phyloP scores from a whole-genome alignment of 2,888 invertebrate genomes.

The Leucania comma region DNA sequence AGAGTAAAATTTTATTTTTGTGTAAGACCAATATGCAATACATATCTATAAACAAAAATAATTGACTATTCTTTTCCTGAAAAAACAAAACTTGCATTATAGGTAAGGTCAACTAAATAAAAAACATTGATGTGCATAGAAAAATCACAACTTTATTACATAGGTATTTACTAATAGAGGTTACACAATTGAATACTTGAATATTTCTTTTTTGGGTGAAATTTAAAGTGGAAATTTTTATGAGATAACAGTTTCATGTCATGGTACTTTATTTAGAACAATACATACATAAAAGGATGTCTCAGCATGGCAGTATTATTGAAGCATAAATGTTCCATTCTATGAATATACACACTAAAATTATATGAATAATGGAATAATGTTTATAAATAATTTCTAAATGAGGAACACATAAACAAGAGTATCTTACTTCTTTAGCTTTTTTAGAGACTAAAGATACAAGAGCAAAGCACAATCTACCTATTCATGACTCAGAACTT shows the following conservation, averaged over 20 bases:
- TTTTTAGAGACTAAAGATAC: slow-evolving; percentile 6
- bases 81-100: background rate
- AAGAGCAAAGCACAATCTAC: slow-evolving; percentile 10
- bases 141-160: background rate
- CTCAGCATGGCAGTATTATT: slow-evolving; percentile 14
- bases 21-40: slow-evolving; percentile 89
- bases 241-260: slow-evolving; percentile 14
- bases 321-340: slow-evolving; percentile 4
- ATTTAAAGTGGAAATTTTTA: background rate
- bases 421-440: background rate
- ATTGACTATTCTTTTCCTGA: slow-evolving; percentile 32
- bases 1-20: slow-evolving; percentile 88
- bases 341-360: slow-evolving; percentile 16
- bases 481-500: no score
- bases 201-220: background rate
- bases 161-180: background rate
- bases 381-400: slow-evolving; percentile 16
- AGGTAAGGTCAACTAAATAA: background rate
- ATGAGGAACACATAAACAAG: slow-evolving; percentile 25
- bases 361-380: background rate
- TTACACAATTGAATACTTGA: no score
- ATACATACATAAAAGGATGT: background rate
- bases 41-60: slow-evolving; percentile 81
- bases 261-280: slow-evolving; percentile 32
- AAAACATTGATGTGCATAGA: background rate